Conservation (phyloP, 2,113 vertebrate genomes). For the Ceratotherium simum region DNA sequence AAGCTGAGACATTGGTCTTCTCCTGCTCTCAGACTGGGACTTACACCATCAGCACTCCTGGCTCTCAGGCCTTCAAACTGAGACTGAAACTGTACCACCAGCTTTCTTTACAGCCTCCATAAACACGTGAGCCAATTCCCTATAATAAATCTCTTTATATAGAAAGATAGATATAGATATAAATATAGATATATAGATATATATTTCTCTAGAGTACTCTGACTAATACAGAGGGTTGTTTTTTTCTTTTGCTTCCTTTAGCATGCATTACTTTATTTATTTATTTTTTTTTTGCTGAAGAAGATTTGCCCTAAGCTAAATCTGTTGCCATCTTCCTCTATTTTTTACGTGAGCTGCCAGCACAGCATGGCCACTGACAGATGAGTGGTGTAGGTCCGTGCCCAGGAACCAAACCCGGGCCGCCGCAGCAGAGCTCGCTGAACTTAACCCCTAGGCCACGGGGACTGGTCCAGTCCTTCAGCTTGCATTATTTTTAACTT, state of each 20-base stretch:
- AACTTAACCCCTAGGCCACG: no score
- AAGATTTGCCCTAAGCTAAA: no score
- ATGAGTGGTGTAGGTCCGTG: no score
- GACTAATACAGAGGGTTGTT: neutral
- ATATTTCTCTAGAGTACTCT: neutral
- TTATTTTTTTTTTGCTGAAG: neutral
- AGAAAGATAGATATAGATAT: neutral
- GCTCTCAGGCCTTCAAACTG: neutral
- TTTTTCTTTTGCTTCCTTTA: conserved; percentile 21
- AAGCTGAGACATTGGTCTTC: neutral
- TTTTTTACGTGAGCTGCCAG: no score
- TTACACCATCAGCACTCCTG: neutral
- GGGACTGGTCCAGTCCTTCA: no score
- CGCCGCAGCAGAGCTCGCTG: no score
- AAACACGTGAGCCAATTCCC: neutral
- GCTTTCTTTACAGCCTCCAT: neutral
- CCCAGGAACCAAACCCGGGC: no score
- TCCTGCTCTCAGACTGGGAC: neutral
- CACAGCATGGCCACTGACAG: no score
- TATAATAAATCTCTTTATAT: neutral
- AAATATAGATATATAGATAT: neutral
- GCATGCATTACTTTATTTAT: conserved; percentile 16
- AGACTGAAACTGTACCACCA: neutral
- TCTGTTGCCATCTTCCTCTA: no score
- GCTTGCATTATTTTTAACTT: neutral